Base-by-base conservation (phyloP, 2,113 vertebrate species). In the Parus major region DNA sequence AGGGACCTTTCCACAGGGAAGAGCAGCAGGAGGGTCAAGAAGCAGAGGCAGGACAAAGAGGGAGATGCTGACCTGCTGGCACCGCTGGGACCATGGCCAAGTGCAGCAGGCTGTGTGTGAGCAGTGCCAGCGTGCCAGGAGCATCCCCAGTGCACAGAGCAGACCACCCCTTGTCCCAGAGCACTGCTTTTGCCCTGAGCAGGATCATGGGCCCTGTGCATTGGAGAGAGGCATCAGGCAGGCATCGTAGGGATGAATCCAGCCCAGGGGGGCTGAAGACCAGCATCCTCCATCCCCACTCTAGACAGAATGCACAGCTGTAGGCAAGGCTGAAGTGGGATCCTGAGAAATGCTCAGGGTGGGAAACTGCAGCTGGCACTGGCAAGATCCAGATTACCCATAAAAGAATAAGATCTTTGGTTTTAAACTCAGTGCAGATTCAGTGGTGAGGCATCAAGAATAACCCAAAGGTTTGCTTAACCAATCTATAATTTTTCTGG, bases 281-380 rank as follows among this genome's bases (percentile, higher is more conserved):
- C 47, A 76, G 12, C 33, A 47, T 22, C 44, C 10, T 29, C 25
- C 22, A 57, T 3, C 12, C 39, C 33, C 31, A 53, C 9, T 24
- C 4, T 9, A 9, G 27, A 3, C 0, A 2, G 14, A 31, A 44
- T 6, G 2, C 17, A 20, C 4, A 70, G 52, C 46, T 1, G 0
- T 19, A 33, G 13, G 5, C 2, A 5, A n/a, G 36, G 50, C 23
- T 89, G 35, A 71, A 71, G 80, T 6, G 22, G 41, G 31, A 56
- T 56, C 47, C 68, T 63, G 73, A 63, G 36, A 29, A 9, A 39
- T 5, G 31, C n/a, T 16, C 18, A 35, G n/a, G 44, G 17, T 20
- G 2, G 12, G 24, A 15, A 49, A 46, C 23, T 16, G 16, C 64
- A 47, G 25, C 10, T 49, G 39, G 52, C 39, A 31, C n/a, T 35